These are phyloP conservation scores for Perithous albicinctus DNA, from an alignment of 2,888 invertebrate genomes.

Conservation along the genomic window DNA sequence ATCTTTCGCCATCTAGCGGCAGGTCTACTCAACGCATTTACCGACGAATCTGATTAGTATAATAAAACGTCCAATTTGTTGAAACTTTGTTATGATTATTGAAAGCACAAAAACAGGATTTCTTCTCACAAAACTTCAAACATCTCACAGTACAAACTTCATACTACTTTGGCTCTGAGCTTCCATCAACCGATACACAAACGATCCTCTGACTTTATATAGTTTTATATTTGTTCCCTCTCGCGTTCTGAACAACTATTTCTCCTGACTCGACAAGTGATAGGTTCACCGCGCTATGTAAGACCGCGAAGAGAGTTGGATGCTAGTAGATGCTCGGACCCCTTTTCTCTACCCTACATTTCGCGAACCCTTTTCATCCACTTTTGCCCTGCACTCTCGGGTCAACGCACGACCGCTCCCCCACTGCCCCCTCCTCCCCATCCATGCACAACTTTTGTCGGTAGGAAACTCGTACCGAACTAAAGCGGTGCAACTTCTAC, in stretches of 20 bases:
- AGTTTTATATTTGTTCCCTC: neutral
- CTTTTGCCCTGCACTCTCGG: neutral
- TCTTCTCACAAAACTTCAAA: too few relatives aligned
- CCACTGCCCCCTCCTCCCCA: neutral
- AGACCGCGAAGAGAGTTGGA: neutral
- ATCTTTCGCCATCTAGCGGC: too few relatives aligned
- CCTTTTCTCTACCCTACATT: neutral
- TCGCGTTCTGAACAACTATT: neutral
- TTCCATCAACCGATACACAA: too few relatives aligned
- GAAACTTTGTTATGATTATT: too few relatives aligned
- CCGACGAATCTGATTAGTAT: too few relatives aligned
- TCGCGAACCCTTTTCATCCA: conserved; percentile 3
- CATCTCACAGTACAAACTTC: too few relatives aligned
- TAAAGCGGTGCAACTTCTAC: conserved; percentile 67
- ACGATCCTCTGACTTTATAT: too few relatives aligned
- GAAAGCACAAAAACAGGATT: too few relatives aligned
- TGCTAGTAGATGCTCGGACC: neutral
- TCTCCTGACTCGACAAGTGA: neutral
- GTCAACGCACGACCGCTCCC: neutral
- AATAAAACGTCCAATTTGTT: too few relatives aligned
- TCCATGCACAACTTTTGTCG: conserved; percentile 30
- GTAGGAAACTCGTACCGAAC: neutral
- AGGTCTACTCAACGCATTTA: too few relatives aligned
- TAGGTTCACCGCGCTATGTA: neutral
- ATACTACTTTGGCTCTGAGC: too few relatives aligned